These are phyloP conservation scores for Toxotes lorentzi DNA, from an alignment of 2,797 vertebrate genomes.

Conservation along the genomic window DNA sequence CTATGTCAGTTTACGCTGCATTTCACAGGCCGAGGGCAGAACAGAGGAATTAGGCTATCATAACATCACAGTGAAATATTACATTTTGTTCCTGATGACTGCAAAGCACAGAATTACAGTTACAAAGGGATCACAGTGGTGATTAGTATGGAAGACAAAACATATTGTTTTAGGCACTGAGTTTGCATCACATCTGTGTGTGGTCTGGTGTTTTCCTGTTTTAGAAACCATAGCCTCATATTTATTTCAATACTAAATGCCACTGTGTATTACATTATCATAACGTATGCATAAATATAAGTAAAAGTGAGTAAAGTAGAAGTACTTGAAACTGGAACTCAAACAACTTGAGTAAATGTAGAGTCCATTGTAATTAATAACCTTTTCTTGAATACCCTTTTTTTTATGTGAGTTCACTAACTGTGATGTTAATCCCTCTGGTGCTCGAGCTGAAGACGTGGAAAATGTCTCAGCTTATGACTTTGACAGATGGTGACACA, in stretches of 20 bases:
- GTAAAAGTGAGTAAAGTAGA: too few relatives aligned
- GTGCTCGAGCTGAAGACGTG: conserved; percentile 52
- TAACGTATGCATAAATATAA: too few relatives aligned
- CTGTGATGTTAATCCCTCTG: conserved; percentile 34
- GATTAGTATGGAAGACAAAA: conserved; percentile 59
- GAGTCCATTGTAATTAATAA: not conserved
- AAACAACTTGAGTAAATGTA: too few relatives aligned
- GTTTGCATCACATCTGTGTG: conserved; percentile 49
- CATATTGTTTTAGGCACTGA: conserved; percentile 49
- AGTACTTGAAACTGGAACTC: too few relatives aligned
- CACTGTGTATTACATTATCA: not conserved
- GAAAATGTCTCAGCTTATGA: conserved; percentile 73
- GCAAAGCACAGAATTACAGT: conserved; percentile 63
- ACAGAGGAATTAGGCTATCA: conserved; percentile 69
- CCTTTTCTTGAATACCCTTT: not conserved
- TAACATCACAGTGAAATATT: conserved; percentile 70
- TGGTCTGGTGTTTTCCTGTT: conserved; percentile 47
- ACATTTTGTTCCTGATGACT: conserved; percentile 71
- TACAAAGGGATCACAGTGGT: conserved; percentile 44
- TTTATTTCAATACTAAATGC: conserved; percentile 39
- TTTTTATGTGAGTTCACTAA: conserved; percentile 22
- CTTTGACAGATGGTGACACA: conserved; percentile 83
- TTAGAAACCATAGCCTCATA: conserved; percentile 31
- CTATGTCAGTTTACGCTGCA: conserved; percentile 60
- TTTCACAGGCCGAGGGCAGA: conserved; percentile 53